Percentiles rank a stretch among this genome's conserved stretches.
These are phyloP conservation scores for Sipha flava DNA, from an alignment of 1,140 invertebrate genomes.

Conservation along the genomic window DNA sequence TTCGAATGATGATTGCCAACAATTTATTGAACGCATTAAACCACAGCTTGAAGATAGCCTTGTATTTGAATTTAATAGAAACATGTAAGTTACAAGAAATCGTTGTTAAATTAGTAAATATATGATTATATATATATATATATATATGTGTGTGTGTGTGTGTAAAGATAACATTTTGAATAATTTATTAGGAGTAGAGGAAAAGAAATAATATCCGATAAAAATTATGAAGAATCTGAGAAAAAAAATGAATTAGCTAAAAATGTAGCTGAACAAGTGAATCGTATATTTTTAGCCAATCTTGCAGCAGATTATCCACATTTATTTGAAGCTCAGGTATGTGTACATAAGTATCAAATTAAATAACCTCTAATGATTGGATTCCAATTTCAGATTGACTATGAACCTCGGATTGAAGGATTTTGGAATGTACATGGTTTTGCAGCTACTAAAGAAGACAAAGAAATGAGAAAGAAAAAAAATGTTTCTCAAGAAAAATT, in stretches of 20 bases:
- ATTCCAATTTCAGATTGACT: conserved; percentile 51
- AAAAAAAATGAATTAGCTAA: conserved; percentile 46
- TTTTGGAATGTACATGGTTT: conserved; percentile 70
- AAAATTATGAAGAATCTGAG: conserved; percentile 42
- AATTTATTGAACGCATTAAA: conserved; percentile 31
- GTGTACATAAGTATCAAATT: background rate
- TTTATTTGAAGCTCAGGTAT: conserved; percentile 54
- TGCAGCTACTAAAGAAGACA: conserved; percentile 45
- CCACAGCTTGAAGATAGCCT: conserved; percentile 34
- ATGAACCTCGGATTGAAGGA: conserved; percentile 64
- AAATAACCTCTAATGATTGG: background rate
- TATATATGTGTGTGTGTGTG: too few species aligned
- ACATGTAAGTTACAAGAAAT: background rate
- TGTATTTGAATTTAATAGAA: conserved; percentile 30
- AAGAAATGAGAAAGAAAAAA: conserved; percentile 35
- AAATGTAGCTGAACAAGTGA: conserved; percentile 56
- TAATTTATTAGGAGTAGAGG: background rate
- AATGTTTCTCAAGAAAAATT: conserved; percentile 44
- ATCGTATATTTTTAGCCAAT: conserved; percentile 54
- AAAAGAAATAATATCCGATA: conserved; percentile 33
- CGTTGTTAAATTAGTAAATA: background rate
- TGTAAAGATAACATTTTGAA: too few species aligned
- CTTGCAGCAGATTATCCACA: conserved; percentile 51
- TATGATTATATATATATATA: background rate
- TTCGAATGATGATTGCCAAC: conserved; percentile 26